Conservation (phyloP, 2,113 vertebrate species). For the Odobenus rosmarus region DNA sequence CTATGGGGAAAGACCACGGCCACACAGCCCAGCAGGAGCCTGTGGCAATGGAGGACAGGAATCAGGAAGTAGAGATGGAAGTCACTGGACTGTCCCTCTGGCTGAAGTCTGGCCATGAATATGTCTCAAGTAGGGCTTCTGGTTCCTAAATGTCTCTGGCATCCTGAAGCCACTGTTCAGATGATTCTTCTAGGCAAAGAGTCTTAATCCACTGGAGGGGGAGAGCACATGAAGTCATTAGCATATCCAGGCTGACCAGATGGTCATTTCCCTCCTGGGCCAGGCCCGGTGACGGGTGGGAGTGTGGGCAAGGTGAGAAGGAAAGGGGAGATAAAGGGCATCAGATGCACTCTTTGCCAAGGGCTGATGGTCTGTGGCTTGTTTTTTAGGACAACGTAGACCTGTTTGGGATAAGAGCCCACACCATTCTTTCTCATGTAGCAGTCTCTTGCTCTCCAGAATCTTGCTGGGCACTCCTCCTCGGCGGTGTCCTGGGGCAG, state of each 20-base stretch:
- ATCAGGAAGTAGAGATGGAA: not conserved
- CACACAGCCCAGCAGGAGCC: not conserved
- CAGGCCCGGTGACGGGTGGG: not conserved
- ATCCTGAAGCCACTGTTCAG: not conserved
- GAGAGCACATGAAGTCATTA: not conserved
- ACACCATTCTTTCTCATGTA: not conserved
- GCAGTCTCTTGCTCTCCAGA: not conserved
- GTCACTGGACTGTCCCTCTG: not conserved
- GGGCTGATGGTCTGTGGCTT: not conserved
- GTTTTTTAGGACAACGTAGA: not conserved
- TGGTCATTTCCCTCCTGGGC: not conserved
- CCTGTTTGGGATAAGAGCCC: not conserved
- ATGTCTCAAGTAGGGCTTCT: not conserved
- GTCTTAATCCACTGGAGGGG: not conserved
- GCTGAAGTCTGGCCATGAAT: not conserved
- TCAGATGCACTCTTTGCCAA: not conserved
- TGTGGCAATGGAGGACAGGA: not conserved
- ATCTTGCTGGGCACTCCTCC: not conserved
- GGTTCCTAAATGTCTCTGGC: not conserved
- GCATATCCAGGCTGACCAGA: not conserved
- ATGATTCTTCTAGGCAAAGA: not conserved
- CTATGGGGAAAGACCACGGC: not conserved
- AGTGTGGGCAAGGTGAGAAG: not conserved
- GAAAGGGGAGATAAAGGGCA: not conserved
- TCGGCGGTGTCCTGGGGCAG: not conserved